Conservation (phyloP, 2,888 invertebrate species). For the Holacanthella duospinosa region DNA sequence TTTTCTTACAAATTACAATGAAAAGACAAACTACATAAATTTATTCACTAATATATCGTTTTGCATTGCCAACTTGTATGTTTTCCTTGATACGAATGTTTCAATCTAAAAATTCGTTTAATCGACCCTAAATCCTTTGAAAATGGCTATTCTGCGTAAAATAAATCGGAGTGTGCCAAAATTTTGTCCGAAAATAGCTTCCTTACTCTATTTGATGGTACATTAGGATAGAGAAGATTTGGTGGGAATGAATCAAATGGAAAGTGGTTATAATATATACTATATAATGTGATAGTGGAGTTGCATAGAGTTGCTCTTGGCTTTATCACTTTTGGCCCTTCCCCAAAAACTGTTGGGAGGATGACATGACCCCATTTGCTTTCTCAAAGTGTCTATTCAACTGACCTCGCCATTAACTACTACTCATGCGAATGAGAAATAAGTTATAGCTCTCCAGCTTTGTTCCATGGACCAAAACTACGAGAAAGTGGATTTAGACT, state of each 20-base stretch:
- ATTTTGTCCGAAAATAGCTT: too few species aligned
- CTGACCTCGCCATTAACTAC: neutral
- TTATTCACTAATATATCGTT: too few species aligned
- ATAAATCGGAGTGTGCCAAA: too few species aligned
- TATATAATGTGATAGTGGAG: neutral
- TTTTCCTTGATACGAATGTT: too few species aligned
- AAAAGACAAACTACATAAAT: too few species aligned
- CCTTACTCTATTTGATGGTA: neutral
- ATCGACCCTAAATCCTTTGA: too few species aligned
- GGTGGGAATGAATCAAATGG: neutral
- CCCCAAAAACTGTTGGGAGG: neutral
- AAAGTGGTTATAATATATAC: neutral
- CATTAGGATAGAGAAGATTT: neutral
- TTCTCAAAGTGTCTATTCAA: neutral
- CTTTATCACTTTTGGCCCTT: slow-evolving; percentile 6
- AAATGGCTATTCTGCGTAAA: too few species aligned
- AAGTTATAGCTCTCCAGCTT: neutral
- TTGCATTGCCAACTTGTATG: too few species aligned
- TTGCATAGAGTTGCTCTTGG: neutral
- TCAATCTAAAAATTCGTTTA: too few species aligned
- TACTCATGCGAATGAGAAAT: neutral
- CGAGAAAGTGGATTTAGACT: too few species aligned
- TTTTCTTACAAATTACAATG: too few species aligned
- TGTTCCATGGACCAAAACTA: too few species aligned
- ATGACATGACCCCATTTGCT: slow-evolving; percentile 3